A percentile compares a stretch with the other conserved stretches of the same genome.
Evolutionary conservation across 1,140 invertebrate genomes (phyloP).

Genomic region (Coelopa frigida): DNA sequence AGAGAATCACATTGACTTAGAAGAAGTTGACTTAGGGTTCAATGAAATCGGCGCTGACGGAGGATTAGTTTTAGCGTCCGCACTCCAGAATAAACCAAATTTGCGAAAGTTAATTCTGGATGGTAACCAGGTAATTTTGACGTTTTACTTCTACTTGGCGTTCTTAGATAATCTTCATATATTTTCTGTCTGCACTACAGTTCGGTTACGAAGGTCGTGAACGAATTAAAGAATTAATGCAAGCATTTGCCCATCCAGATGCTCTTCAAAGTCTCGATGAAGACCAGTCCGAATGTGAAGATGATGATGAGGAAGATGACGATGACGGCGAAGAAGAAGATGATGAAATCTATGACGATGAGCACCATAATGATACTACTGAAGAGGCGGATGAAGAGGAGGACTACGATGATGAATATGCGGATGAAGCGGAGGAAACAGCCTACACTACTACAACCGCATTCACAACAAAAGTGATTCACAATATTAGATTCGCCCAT

Average conservation of each 20-base stretch:
- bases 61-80: conserved; percentile 56
- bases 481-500: conserved; percentile 4
- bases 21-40: conserved; percentile 50
- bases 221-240: conserved; percentile 45
- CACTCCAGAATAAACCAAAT: conserved; percentile 57
- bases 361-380: conserved; percentile 34
- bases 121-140: conserved; percentile 54
- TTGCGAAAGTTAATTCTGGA: conserved; percentile 58
- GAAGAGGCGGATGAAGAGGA: conserved; percentile 23
- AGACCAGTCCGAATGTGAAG: conserved; percentile 39
- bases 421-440: conserved; percentile 29
- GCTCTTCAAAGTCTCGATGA: conserved; percentile 47
- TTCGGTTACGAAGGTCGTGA: conserved; percentile 42
- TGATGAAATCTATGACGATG: conserved; percentile 19
- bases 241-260: conserved; percentile 37
- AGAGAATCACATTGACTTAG: conserved; percentile 49
- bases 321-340: conserved; percentile 11
- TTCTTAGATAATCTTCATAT: conserved; percentile 12
- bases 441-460: conserved; percentile 30
- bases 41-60: conserved; percentile 73
- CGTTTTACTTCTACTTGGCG: background rate
- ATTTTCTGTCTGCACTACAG: conserved; percentile 21
- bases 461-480: conserved; percentile 26
- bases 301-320: conserved; percentile 15
- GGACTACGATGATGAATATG: conserved; percentile 19